Conservation (phyloP, 1,140 invertebrate genomes). For the Lordiphosa clarofinis region DNA sequence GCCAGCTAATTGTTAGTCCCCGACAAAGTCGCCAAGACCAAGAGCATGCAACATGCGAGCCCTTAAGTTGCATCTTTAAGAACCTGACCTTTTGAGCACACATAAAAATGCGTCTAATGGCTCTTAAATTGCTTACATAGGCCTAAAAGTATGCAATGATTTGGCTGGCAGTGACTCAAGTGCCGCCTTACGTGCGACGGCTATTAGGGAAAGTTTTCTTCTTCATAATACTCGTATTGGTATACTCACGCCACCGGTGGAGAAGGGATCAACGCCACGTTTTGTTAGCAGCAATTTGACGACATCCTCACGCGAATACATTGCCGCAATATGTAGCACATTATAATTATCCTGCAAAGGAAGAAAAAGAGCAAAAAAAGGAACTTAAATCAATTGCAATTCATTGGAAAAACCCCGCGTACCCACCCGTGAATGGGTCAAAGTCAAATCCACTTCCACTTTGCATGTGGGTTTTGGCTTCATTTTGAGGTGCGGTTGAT, state of each 20-base stretch:
- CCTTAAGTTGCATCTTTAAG: conserved; percentile 32
- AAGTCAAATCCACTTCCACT: conserved; percentile 52
- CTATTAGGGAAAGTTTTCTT: conserved; percentile 18
- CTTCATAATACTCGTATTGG: conserved; percentile 13
- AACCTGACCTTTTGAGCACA: conserved; percentile 58
- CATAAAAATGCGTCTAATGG: conserved; percentile 42
- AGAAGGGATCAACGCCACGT: conserved; percentile 93
- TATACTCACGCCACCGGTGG: conserved; percentile 93
- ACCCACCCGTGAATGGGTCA: conserved; percentile 59
- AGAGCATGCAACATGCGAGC: conserved; percentile 40
- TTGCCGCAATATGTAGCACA: conserved; percentile 94
- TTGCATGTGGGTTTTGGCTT: conserved; percentile 41
- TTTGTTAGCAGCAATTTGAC: conserved; percentile 93
- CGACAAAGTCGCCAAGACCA: conserved; percentile 49
- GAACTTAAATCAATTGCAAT: conserved; percentile 61
- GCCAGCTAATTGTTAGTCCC: conserved; percentile 59
- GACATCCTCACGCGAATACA: conserved; percentile 96
- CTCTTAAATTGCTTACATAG: conserved; percentile 29
- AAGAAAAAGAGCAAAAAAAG: conserved; percentile 29
- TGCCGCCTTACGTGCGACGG: conserved; percentile 20
- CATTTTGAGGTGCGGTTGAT: conserved; percentile 46
- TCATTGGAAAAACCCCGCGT: conserved; percentile 44
- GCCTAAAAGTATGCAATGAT: conserved; percentile 13
- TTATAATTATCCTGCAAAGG: conserved; percentile 93
- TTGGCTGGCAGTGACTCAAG: conserved; percentile 9